Conservation (phyloP, 2,113 vertebrate species). For the Holacanthus passer region DNA sequence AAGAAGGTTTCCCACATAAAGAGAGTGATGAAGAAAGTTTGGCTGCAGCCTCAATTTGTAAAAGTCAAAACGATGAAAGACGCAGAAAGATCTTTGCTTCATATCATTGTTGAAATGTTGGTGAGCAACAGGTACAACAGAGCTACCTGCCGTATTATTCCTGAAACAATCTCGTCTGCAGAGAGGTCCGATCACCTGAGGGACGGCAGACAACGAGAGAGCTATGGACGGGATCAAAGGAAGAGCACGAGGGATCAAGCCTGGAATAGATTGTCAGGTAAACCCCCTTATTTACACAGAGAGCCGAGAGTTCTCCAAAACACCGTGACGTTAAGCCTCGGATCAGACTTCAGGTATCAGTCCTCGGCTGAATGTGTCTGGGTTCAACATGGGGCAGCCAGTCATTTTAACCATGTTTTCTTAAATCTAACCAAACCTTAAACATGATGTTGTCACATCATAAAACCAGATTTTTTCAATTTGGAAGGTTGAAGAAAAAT, state of each 20-base stretch:
- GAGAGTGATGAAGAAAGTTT: background rate
- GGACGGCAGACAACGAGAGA: slow-evolving; percentile 1
- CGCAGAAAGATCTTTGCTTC: background rate
- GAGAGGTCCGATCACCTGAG: slow-evolving; percentile 39
- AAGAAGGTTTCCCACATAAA: background rate
- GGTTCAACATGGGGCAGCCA: no score
- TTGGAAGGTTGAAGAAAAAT: no score
- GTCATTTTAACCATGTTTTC: no score
- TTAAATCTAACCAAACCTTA: no score
- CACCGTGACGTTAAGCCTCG: slow-evolving; percentile 12
- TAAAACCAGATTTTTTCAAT: no score
- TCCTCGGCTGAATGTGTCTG: background rate
- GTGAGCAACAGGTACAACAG: background rate
- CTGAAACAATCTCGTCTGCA: background rate
- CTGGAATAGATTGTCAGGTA: slow-evolving; percentile 43
- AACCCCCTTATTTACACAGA: slow-evolving; percentile 41
- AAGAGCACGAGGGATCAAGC: slow-evolving; percentile 31
- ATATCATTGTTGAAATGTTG: background rate
- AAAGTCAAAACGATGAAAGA: background rate
- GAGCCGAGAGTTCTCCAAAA: no score
- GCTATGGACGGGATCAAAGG: slow-evolving; percentile 40
- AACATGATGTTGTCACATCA: no score
- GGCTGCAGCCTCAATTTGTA: background rate
- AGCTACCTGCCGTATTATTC: background rate
- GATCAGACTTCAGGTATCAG: slow-evolving; percentile 11